phyloP scores from a whole-genome alignment of 2,888 invertebrate species.

The Plemyria rubiginata region DNA sequence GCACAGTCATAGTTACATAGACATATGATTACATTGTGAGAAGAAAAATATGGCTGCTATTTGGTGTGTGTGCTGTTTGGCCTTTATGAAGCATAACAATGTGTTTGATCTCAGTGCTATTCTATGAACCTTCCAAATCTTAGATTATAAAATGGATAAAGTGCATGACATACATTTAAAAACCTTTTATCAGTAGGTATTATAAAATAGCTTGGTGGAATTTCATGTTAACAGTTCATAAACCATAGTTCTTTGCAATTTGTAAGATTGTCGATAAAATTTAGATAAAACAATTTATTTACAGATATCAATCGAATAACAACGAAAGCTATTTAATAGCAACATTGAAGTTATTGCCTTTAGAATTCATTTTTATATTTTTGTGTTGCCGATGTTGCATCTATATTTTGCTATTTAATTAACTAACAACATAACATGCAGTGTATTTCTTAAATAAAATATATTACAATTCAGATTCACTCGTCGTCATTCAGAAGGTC shows the following conservation, averaged over 20 bases:
- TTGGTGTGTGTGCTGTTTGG: too few species aligned
- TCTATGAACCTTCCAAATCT: neutral
- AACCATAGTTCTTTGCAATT: neutral
- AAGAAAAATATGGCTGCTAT: conserved; percentile 12
- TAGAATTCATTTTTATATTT: conserved; percentile 6
- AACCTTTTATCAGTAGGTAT: neutral
- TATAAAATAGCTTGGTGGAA: neutral
- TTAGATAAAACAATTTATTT: conserved; percentile 14
- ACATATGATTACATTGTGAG: neutral
- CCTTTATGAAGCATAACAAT: neutral
- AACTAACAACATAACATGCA: conserved; percentile 16
- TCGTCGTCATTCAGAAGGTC: conserved; percentile 87
- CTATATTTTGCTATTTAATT: neutral
- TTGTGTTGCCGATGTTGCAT: neutral
- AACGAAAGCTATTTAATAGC: conserved; percentile 30
- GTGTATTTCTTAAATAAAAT: conserved; percentile 4
- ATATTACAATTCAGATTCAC: conserved; percentile 51
- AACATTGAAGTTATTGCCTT: conserved; percentile 25
- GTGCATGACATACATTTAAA: neutral
- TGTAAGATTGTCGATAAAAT: conserved; percentile 12
- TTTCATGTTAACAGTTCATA: neutral
- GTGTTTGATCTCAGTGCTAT: neutral
- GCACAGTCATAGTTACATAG: conserved; percentile 12
- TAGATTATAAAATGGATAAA: conserved; percentile 1
- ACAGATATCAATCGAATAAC: conserved; percentile 26